Evolutionary conservation across 2,797 vertebrate genomes (phyloP), one percentile per base, ranked within the genome.

Genomic region (Poeciliopsis paucimaculata): DNA sequence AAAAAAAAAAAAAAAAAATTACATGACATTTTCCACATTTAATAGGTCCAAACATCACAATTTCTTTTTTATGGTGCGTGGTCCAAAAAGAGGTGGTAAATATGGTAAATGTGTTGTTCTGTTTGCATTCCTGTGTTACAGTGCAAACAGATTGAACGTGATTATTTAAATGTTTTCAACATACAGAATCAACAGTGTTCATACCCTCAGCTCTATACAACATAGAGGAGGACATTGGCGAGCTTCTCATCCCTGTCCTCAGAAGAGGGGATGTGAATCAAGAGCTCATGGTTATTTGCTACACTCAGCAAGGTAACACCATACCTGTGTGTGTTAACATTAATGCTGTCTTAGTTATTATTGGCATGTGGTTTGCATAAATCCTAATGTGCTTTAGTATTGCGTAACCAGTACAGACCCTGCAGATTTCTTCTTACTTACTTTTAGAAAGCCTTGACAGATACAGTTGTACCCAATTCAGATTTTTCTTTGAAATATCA

Each of bases 251-350:
- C 81, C 98, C 98, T 0, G 95, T 99, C 72, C 94, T 84, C 86
- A 96, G 98, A 89, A 97, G 95, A 26, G 98, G 98, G 82, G 98
- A 99, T 18, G 91, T 96, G 82, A 97, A 95, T 86, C 96, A 96
- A 92, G 98, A 99, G 84, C 89, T 99, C 78, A 98, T 99, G 97
- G 97, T 99, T 84, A 85, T 98, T 91, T 99, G 98, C 90, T 97
- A 95, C 84, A 99, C 98, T 0, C 96, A 97, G 39, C 97, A 98
- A 97, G 98, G 98, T 98, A 95, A 90, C 55, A 55, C 11, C 72
- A 26, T 2, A 23, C 49, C 23, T 51, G 23, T 60, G 0, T 43
- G 31, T n/a, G 6, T 34, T 49, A 8, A 75, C 62, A 45, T 43
- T 46, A 34, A 28, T 62, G 18, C 9, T 26, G 20, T 45, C 23